A percentile compares a stretch with the other conserved stretches of the same genome.
phyloP scores from a whole-genome alignment of 2,888 invertebrate species.

The Chesias legatella region DNA sequence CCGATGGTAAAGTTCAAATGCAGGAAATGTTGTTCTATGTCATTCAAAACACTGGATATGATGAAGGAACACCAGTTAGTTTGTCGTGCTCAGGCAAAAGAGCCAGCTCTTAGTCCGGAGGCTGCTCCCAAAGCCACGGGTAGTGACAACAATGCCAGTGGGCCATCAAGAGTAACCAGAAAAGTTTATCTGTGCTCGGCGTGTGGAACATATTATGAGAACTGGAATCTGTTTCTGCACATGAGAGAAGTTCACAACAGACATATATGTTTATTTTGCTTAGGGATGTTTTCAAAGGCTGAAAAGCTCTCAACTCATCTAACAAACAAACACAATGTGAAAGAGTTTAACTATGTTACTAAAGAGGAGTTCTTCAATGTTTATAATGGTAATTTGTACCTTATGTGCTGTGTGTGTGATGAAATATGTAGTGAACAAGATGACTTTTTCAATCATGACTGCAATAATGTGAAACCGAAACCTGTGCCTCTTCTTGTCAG shows the following conservation, averaged over 20 bases:
- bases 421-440: slow-evolving; percentile 88
- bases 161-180: slow-evolving; percentile 83
- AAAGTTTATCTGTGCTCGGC: slow-evolving; percentile 91
- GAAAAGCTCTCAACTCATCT: slow-evolving; percentile 90
- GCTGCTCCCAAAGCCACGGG: slow-evolving; percentile 44
- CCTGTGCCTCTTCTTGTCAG: slow-evolving; percentile 74
- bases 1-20: slow-evolving; percentile 87
- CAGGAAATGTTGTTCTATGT: slow-evolving; percentile 85
- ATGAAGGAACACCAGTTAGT: slow-evolving; percentile 85
- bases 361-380: slow-evolving; percentile 84
- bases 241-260: slow-evolving; percentile 91
- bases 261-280: slow-evolving; percentile 90
- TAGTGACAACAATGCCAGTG: slow-evolving; percentile 50
- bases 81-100: slow-evolving; percentile 77
- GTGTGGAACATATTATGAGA: slow-evolving; percentile 91
- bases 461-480: slow-evolving; percentile 76
- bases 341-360: slow-evolving; percentile 84
- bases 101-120: slow-evolving; percentile 64
- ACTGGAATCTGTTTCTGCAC: slow-evolving; percentile 92
- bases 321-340: slow-evolving; percentile 87
- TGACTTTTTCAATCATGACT: slow-evolving; percentile 88
- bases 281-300: slow-evolving; percentile 90
- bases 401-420: slow-evolving; percentile 91
- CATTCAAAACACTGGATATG: slow-evolving; percentile 83
- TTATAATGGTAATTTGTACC: slow-evolving; percentile 85